Evolutionary conservation across 2,113 vertebrate genomes (phyloP).

Genomic region (sheep (Ovis aries)): ARS-UI_Ramb_v3.0 NC_056058.1:44417501-44418000

Average conservation of each 20-base stretch:
- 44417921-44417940: neutral
- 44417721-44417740: neutral
- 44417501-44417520: rapidly evolving
- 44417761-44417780: neutral
- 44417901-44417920: rapidly evolving
- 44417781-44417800: neutral
- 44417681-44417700: neutral
- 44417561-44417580: neutral
- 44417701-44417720: neutral
- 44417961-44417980: neutral
- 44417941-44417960: neutral
- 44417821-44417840: neutral
- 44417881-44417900: no score
- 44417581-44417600: neutral
- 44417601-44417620: neutral
- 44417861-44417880: neutral
- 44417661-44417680: neutral
- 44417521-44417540: rapidly evolving
- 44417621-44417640: neutral
- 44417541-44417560: neutral
- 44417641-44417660: neutral
- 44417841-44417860: neutral
- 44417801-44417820: neutral
- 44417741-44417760: neutral
- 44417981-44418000: neutral